These are phyloP conservation scores for Metacarcinus magister DNA, from an alignment of 2,888 invertebrate genomes.

Conservation along the genomic window DNA sequence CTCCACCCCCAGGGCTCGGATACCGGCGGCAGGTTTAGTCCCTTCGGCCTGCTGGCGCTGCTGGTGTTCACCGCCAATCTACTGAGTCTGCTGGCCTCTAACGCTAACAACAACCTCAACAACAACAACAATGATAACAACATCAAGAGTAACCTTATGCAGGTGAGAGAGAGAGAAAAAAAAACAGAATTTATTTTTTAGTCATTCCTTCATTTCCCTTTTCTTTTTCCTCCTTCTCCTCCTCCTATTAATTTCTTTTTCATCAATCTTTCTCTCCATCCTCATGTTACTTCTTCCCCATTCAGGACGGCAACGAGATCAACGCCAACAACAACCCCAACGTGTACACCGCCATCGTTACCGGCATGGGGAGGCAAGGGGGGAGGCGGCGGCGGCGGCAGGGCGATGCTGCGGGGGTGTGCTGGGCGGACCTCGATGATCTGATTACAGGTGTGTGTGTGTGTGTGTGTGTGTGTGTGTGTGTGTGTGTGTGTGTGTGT, in stretches of 20 bases:
- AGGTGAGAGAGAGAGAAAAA: conserved; percentile 68
- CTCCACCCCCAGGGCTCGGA: conserved; percentile 42
- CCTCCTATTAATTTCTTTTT: neutral
- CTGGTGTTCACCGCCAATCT: conserved; percentile 73
- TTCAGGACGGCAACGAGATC: conserved; percentile 69
- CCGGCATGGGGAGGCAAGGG: conserved; percentile 31
- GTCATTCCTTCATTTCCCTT: too few species aligned
- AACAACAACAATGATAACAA: conserved; percentile 78
- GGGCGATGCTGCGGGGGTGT: neutral
- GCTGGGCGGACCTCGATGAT: neutral
- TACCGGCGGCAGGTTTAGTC: conserved; percentile 64
- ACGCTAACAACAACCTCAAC: conserved; percentile 78
- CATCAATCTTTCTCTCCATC: neutral
- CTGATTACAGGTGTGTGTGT: too few species aligned
- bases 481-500: too few species aligned
- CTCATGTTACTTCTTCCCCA: neutral
- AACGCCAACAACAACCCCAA: conserved; percentile 72
- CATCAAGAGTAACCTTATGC: conserved; percentile 69
- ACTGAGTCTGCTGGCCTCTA: conserved; percentile 70
- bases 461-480: too few species aligned
- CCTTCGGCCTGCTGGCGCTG: conserved; percentile 76
- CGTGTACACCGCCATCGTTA: conserved; percentile 50
- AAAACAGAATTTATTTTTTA: too few species aligned
- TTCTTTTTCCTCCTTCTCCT: neutral
- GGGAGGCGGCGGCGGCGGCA: neutral